These are phyloP conservation scores for Sisyra nigra DNA, from an alignment of 2,888 invertebrate species.

Conservation along the genomic window DNA sequence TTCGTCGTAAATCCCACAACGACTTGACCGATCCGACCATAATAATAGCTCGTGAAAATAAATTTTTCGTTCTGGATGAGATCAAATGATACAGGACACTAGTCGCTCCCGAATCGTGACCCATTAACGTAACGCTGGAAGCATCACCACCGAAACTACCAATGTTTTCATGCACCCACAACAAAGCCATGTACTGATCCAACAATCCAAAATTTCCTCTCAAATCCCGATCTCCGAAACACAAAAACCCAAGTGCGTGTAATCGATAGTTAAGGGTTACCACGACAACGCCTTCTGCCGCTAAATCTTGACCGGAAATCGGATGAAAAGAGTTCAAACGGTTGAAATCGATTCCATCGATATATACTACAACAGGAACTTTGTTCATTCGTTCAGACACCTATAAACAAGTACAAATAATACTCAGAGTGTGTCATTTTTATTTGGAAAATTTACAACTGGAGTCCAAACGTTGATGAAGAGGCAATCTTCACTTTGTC, in stretches of 20 bases:
- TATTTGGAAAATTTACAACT: constrained; percentile 31
- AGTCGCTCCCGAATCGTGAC: constrained; percentile 65
- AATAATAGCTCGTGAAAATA: constrained; percentile 49
- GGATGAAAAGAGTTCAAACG: constrained; percentile 32
- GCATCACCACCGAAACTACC: constrained; percentile 67
- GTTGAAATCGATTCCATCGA: constrained; percentile 47
- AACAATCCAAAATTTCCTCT: constrained; percentile 75
- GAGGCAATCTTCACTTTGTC: constrained; percentile 66
- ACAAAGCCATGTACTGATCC: constrained; percentile 67
- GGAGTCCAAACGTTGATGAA: constrained; percentile 83
- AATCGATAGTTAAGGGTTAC: constrained; percentile 53
- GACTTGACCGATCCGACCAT: constrained; percentile 42
- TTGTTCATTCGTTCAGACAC: constrained; percentile 27
- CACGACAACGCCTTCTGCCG: constrained; percentile 51
- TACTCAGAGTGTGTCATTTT: neutral
- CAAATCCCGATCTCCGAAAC: constrained; percentile 33
- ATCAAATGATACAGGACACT: constrained; percentile 49
- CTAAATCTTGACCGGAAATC: constrained; percentile 51
- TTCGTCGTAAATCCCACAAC: constrained; percentile 22
- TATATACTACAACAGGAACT: constrained; percentile 50
- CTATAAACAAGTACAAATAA: neutral
- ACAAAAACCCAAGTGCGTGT: constrained; percentile 54
- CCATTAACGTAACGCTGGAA: constrained; percentile 59
- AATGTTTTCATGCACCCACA: constrained; percentile 65
- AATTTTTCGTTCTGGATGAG: constrained; percentile 44